Base-by-base conservation (phyloP, 2,888 invertebrate species). In the Agonopterix heracliana region DNA sequence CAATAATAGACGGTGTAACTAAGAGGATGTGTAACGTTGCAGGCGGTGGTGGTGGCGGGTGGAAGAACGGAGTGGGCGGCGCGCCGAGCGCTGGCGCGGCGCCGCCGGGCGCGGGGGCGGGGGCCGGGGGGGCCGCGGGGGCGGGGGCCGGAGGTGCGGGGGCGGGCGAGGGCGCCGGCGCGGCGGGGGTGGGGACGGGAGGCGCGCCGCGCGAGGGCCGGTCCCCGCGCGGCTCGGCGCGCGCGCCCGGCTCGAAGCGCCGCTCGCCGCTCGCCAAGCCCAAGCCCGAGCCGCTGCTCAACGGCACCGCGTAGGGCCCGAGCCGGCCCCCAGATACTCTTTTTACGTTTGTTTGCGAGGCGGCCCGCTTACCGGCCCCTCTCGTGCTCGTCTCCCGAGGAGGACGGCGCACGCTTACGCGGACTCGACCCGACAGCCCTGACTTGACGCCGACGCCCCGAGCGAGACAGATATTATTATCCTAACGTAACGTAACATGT, bases 281-380 rank as follows among this genome's bases (percentile, higher is more conserved):
- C 62, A 91, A 91, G 74, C 55, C 65, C 61, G 92, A 91, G 81
- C 84, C 91, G 73, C 87, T 92, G 79, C 90, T 92, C 61, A 93
- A 93, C 81, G 92, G 93, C 84, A 90, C 92, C 61, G 88, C 90
- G 78, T 90, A 89, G 76, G 51, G 53, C 51, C 40, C 36, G 5
- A 45, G 17, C 43, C 48, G 42, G 26, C 26, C 45, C 7, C 42
- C 26, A 14, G 13, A 12, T 7, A 35, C 46, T 38, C 42, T 45
- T 46, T 46, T 48, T 45, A 49, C 48, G 48, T 48, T 45, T 45
- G 48, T 44, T 49, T 38, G 48, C 46, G 45, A 17, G 45, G 45
- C 38, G 11, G 47, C 35, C 45, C 43, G 44, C 51, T 46, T 26
- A 26, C 26, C 54, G 49, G 50, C 52, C 49, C 48, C 47, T 11